A percentile compares a stretch with the other conserved stretches of the same genome.
These are phyloP conservation scores for Amphiura filiformis DNA, from an alignment of 35 echinoderm and acorn worm genomes.

Conservation along the genomic window DNA sequence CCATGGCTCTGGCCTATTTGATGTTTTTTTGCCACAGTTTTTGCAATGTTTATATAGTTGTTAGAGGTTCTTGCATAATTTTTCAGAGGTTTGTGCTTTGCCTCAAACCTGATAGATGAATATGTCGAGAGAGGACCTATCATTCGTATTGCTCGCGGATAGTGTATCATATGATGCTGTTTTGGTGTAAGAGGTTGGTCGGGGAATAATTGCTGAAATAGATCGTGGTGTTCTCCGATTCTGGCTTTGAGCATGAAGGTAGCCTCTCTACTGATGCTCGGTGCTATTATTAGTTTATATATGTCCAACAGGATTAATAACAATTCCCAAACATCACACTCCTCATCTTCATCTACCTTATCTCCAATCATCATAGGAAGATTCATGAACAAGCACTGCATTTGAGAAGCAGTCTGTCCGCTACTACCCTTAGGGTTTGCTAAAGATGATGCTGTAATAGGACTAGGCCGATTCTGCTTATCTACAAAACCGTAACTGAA, in stretches of 20 bases:
- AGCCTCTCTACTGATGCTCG: constrained; percentile 34
- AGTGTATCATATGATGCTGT: constrained; percentile 55
- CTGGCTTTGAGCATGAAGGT: constrained; percentile 25
- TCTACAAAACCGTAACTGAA: constrained; percentile 55
- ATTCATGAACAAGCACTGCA: constrained; percentile 51
- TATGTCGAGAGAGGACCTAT: constrained; percentile 57
- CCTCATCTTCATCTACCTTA: constrained; percentile 28
- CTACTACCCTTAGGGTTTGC: constrained; percentile 42
- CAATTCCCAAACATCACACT: constrained; percentile 59
- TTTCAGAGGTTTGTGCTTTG: constrained; percentile 66
- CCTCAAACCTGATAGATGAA: constrained; percentile 56
- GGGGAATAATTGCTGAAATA: constrained; percentile 51
- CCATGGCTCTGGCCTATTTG: constrained; percentile 44
- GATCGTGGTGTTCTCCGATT: constrained; percentile 52
- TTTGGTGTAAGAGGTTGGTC: constrained; percentile 57
- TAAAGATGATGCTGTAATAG: constrained; percentile 20
- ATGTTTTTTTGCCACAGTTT: constrained; percentile 53
- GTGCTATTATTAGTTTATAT: constrained; percentile 47
- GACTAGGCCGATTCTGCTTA: constrained; percentile 43
- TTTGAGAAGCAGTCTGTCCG: constrained; percentile 72
- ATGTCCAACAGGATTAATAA: constrained; percentile 37
- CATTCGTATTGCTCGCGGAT: constrained; percentile 27
- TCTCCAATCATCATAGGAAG: constrained; percentile 55
- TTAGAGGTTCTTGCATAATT: constrained; percentile 48
- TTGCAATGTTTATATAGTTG: constrained; percentile 64